Base-by-base conservation (phyloP, 1,140 invertebrate species). In the Augochlora pura region DNA sequence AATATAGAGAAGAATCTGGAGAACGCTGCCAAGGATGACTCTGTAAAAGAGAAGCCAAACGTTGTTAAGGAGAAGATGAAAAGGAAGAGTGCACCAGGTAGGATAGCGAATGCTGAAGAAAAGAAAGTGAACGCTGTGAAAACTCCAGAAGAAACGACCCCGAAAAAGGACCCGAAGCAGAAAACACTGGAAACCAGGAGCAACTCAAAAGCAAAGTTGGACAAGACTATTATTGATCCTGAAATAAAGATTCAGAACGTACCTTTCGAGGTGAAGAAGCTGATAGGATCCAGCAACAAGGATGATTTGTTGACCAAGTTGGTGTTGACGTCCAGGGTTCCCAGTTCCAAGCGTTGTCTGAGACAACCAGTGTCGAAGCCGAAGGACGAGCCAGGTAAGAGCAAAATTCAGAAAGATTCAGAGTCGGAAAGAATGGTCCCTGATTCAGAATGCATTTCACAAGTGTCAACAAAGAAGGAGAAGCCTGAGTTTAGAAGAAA, bases 211-310 rank as follows among this genome's bases (percentile, higher is more conserved):
- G 27, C n/a, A 0, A 78, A 42, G n/a, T 7, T 60, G 9, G 72
- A 79, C 0, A 81, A 42, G 14, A 7, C 12, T 0, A 3, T 78
- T 0, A 7, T 42, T 5, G 54, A 79, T 3, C 32, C 64, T 14
- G 38, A 54, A 2, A 38, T 81, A 0, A 85, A 72, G 14, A 66
- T 83, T 0, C 63, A 69, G 18, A 69, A 80, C 23, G 78, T 88
- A 0, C 83, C 87, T 0, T 80, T 82, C n/a, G 88, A 89, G 63
- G 88, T 88, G 23, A 88, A 88, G 70, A 89, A 85, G 62, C 59
- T 88, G 1, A 67, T 88, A 42, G 72, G 67, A 18, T 71, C 79
- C 12, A 77, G 23, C 68, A 70, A 25, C 9, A 83, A 82, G 21
- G 87, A 87, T 0, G 86, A 88, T 49, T 21, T 87, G 23, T 42